Base-by-base conservation (phyloP, 2,888 invertebrate species). In the Heliconius ismenius region DNA sequence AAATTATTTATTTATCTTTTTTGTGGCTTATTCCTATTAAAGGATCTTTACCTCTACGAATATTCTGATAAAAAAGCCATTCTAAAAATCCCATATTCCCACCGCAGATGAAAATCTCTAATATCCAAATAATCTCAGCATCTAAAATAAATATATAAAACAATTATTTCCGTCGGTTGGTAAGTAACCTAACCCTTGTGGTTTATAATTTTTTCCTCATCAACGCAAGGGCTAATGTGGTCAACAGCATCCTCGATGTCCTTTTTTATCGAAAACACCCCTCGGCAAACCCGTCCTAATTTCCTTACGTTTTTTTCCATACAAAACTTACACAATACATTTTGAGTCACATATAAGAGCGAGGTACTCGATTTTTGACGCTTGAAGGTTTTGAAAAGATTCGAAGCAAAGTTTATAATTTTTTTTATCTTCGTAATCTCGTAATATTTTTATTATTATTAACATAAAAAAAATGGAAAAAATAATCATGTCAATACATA, bases 251-350 rank as follows among this genome's bases (percentile, higher is more conserved):
- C 62, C 60, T 70, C 63, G 43, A 75, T 65, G 73, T 75, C 65
- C 65, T 70, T 76, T 79, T 78, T 79, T 78, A 43, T 73, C 15
- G 24, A 39, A 69, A 72, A 64, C 75, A 74, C 75, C 79, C 77
- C 78, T 63, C n/a, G 24, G 60, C 76, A 74, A 76, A 39, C 73
- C 70, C 54, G 62, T 63, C 77, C 74, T 77, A 79, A 79, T 77
- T 77, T 79, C 79, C 79, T 75, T 24, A n/a, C 24, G 24, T 24
- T 74, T 79, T 79, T 78, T 78, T 78, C 39, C 63, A 15, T n/a
- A 39, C 26, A 26, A 36, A n/a, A 49, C 65, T 76, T 70, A 39
- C 24, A 24, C 39, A 69, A 76, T 60, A 36, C 74, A 74, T 76
- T 67, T 39, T 70, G 58, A 70, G 65, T n/a, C 63, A n/a, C 49